Evolutionary conservation across 1,140 invertebrate genomes (phyloP).

Genomic region (Scylla paramamosain): DNA sequence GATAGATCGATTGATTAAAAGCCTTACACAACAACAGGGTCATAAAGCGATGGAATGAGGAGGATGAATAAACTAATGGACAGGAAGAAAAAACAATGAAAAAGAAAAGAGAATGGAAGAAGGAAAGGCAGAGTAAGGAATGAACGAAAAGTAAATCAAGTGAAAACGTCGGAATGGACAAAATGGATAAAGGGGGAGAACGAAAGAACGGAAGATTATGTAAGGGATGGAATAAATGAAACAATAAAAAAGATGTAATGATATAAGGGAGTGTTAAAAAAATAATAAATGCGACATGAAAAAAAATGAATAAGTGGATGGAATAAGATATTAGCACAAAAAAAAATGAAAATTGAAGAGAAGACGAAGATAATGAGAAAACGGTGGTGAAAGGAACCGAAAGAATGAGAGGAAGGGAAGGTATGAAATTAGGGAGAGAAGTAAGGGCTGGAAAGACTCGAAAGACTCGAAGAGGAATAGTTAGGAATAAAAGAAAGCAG

Average conservation of each 20-base stretch:
- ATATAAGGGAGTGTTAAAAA: too few relatives aligned
- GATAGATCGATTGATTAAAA: neutral
- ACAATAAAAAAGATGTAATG: neutral
- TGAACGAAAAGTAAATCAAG: neutral
- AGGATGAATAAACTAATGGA: neutral
- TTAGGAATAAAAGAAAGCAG: too few relatives aligned
- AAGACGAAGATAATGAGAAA: too few relatives aligned
- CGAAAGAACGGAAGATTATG: neutral
- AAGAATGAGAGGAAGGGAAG: neutral
- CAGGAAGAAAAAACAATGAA: too few relatives aligned
- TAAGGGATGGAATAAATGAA: neutral
- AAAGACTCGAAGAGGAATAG: too few relatives aligned
- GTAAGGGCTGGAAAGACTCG: too few relatives aligned
- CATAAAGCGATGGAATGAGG: too few relatives aligned
- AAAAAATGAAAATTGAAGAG: neutral
- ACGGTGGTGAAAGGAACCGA: too few relatives aligned
- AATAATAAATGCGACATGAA: too few relatives aligned
- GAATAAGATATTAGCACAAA: too few relatives aligned
- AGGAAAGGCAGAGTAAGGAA: neutral
- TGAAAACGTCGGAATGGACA: neutral
- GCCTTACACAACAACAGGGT: too few relatives aligned
- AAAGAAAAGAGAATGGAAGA: neutral
- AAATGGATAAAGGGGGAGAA: neutral
- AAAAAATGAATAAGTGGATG: too few relatives aligned
- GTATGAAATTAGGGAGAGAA: neutral